A percentile compares a stretch with the other conserved stretches of the same genome.
phyloP scores from a whole-genome alignment of 2,113 vertebrate species.

The Hystrix cristata region DNA sequence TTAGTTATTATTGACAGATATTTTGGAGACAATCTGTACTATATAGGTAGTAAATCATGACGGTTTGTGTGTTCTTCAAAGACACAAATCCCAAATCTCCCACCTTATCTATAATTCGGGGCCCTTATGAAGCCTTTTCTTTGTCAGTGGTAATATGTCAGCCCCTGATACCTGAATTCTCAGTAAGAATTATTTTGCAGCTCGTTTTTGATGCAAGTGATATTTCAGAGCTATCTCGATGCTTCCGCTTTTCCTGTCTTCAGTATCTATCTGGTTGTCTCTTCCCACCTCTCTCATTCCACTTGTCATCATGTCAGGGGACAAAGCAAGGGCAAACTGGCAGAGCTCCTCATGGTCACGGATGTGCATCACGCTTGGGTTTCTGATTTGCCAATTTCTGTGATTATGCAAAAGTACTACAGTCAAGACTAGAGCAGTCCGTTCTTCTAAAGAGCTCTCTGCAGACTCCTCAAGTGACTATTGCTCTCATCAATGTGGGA shows the following conservation, averaged over 20 bases:
- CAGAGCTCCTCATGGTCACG: neutral
- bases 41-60: neutral
- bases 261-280: neutral
- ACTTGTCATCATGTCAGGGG: neutral
- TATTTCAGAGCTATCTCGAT: neutral
- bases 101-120: neutral
- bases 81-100: neutral
- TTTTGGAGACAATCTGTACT: neutral
- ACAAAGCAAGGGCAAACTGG: neutral
- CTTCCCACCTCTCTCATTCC: neutral
- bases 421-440: neutral
- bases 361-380: neutral
- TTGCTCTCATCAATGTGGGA: neutral
- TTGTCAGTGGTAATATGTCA: neutral
- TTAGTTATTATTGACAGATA: neutral
- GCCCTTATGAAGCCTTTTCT: neutral
- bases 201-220: neutral
- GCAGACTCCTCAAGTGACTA: neutral
- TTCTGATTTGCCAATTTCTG: conserved; percentile 16
- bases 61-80: neutral
- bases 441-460: neutral
- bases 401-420: neutral
- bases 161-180: neutral
- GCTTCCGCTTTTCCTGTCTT: neutral
- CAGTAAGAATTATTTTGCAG: neutral